Base-by-base conservation (phyloP, 1,140 invertebrate genomes). In the Philaenus spumarius region DNA sequence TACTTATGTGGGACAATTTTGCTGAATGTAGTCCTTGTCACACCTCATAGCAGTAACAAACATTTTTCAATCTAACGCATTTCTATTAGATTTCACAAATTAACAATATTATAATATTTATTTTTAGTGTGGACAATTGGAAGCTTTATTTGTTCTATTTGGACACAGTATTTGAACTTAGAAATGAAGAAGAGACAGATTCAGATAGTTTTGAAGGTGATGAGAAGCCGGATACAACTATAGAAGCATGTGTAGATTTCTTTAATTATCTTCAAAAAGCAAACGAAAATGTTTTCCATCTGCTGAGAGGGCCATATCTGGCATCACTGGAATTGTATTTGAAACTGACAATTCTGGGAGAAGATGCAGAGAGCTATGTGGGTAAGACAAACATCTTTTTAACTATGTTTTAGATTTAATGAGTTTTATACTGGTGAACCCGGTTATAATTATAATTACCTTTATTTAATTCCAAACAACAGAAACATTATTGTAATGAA, bases 241-340 rank as follows among this genome's bases (percentile, higher is more conserved):
- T 61, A 50, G 24, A 61, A 22, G 64, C 62, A n/a, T 57, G 63
- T 47, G 58, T 55, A 17, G 23, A 55, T 12, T 61, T 66, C 37
- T 50, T 66, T 19, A 51, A 55, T 30, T 35, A 51, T 48, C 50
- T 65, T 4, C 40, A 62, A 51, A 51, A 58, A 23, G 43, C 59
- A 20, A 64, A 64, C 40, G 23, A 40, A 30, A 22, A 42, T 0
- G 6, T 43, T 19, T 19, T 40, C 77, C 56, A 69, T 85, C 20
- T 70, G 26, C n/a, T 57, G 19, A 19, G 92, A 51, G 90, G 88
- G 2, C 89, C 91, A 0, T 88, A 87, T 72, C 77, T 95, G 60
- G 91, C 90, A 14, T 77, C 84, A 17, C 75, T 96, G 51, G 87
- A 93, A 69, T 74, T 94, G 5, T 83, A 82, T 76, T 73, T 82